Evolutionary conservation across 2,113 vertebrate species (phyloP), one percentile per base, ranked within the genome.

Genomic region (Pollimyrus isidori): DNA sequence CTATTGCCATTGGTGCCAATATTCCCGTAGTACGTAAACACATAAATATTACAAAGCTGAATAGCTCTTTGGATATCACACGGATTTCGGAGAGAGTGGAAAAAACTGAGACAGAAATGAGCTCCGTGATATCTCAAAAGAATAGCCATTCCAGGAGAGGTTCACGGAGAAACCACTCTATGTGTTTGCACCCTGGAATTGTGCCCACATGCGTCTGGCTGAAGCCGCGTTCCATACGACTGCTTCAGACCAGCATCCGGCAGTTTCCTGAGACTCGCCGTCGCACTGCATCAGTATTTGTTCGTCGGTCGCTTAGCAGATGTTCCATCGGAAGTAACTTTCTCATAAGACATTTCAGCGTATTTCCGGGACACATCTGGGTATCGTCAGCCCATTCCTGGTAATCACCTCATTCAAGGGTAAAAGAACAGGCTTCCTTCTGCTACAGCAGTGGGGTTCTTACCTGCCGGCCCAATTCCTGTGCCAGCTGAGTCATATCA

Each of bases 371-470:
- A 69, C 62, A 80, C 73, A 80, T 80, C 73, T 80, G 73, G 73
- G 19, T 80, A 80, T 42, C 35, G 17, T 42, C 35, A 19, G 17
- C 35, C 35, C 4, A 26, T 80, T 80, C 13, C 30, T 80, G 73
- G 30, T 42, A 80, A 19, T 80, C 17, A 80, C 30, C 73, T 84
- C 45, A 23, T 46, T 48, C 82, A 84, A 84, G 42, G 45, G 82
- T 84, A 84, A 80, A 80, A 80, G 73, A 80, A 80, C 73, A 42
- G 73, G 35, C 35, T 80, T 80, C 73, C 73, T 80, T 80, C 73
- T 39, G 73, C 17, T 80, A 21, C 15, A 13, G 7, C 82, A 84
- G 82, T 46, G 19, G 42, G 82, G 39, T 11, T 45, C 45, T 10
- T 46, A 84, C 85, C 26, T 35, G 26, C 2, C 30, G 30, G 26